A percentile compares a stretch with the other conserved stretches of the same genome.
These are phyloP conservation scores for Cyrtodaria siliqua DNA, from an alignment of 2,888 invertebrate species.

Conservation along the genomic window DNA sequence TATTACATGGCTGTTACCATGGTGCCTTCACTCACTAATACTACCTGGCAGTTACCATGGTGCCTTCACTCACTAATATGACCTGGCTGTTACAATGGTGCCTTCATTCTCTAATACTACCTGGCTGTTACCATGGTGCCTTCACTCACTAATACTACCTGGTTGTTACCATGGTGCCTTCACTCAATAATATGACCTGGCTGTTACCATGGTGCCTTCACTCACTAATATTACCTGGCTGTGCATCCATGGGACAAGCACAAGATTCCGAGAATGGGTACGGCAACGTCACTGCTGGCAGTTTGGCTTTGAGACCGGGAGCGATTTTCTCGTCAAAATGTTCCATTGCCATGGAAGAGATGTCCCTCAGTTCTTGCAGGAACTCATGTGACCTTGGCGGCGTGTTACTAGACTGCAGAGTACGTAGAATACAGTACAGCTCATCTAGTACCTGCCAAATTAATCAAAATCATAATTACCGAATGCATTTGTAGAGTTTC, in stretches of 20 bases:
- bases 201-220: not conserved
- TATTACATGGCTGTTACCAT: too few relatives aligned
- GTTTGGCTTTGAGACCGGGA: constrained; percentile 87
- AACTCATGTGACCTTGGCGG: constrained; percentile 93
- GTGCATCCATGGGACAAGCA: constrained; percentile 31
- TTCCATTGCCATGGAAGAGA: constrained; percentile 98
- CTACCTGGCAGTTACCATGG: too few relatives aligned
- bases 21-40: too few relatives aligned
- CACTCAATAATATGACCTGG: constrained; percentile 31
- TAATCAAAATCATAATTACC: too few relatives aligned
- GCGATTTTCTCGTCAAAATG: constrained; percentile 98
- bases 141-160: too few relatives aligned
- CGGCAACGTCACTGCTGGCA: constrained; percentile 69
- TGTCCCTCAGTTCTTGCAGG: constrained; percentile 95
- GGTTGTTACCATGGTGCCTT: too few relatives aligned
- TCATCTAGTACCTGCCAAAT: constrained; percentile 94
- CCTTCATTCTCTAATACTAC: too few relatives aligned
- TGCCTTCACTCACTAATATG: too few relatives aligned
- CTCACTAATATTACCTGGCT: constrained; percentile 19
- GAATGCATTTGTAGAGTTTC: too few relatives aligned
- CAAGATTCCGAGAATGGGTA: constrained; percentile 58
- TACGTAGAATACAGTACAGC: constrained; percentile 91
- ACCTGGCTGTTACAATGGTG: too few relatives aligned
- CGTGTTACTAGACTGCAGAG: constrained; percentile 89
- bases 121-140: too few relatives aligned